Conservation (phyloP, 2,888 invertebrate genomes). For the Cosmia pyralina region DNA sequence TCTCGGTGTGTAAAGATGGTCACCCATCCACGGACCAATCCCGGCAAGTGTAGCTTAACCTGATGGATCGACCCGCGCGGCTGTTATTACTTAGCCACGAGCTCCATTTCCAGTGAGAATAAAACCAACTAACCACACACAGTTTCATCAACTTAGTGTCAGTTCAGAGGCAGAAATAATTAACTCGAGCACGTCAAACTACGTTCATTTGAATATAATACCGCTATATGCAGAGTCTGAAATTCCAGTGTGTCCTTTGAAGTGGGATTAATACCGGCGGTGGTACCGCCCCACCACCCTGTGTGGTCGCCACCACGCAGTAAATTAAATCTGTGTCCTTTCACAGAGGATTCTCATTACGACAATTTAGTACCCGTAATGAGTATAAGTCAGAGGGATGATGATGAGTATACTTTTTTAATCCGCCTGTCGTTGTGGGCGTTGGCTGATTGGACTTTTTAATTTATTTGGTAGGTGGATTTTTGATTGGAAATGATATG, state of each 20-base stretch:
- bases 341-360: constrained; percentile 81
- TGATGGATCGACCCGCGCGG: too few relatives aligned
- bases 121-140: not conserved
- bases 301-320: constrained; percentile 73
- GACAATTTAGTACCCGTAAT: constrained; percentile 78
- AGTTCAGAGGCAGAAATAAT: constrained; percentile 66
- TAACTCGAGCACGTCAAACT: constrained; percentile 71
- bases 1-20: too few relatives aligned
- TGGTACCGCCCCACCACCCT: constrained; percentile 69
- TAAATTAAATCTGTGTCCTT: constrained; percentile 86
- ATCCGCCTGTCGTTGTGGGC: constrained; percentile 19
- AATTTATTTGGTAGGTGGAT: constrained; percentile 26
- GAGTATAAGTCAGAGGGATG: constrained; percentile 68
- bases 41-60: too few relatives aligned
- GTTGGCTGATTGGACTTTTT: constrained; percentile 45
- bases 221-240: constrained; percentile 71
- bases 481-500: constrained; percentile 16
- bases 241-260: constrained; percentile 86
- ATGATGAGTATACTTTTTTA: constrained; percentile 50
- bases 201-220: constrained; percentile 75
- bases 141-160: constrained; percentile 19
- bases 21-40: too few relatives aligned
- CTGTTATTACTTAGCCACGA: too few relatives aligned
- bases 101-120: not conserved
- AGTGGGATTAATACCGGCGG: constrained; percentile 84